phyloP scores from a whole-genome alignment of 2,888 invertebrate species.

The Chaetogeoica ovagalla region DNA sequence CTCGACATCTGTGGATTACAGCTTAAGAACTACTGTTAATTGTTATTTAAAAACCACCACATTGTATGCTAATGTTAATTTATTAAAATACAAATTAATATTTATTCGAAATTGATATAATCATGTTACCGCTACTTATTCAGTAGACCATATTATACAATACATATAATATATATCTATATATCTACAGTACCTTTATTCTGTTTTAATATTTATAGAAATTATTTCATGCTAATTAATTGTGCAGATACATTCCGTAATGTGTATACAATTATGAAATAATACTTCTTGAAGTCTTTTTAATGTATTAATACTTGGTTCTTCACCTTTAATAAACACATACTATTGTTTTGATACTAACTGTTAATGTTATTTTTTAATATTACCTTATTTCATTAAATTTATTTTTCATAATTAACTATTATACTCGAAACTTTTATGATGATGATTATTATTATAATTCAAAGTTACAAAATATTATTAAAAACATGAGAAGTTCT shows the following conservation, averaged over 20 bases:
- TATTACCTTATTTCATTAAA: not conserved
- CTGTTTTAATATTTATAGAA: not conserved
- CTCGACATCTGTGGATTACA: too few relatives aligned
- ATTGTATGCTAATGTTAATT: too few relatives aligned
- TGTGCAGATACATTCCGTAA: not conserved
- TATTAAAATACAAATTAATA: too few relatives aligned
- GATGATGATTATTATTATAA: not conserved
- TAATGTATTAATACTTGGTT: not conserved
- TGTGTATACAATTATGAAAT: not conserved
- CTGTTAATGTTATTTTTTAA: not conserved
- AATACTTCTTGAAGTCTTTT: slow-evolving; percentile 15
- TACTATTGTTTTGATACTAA: not conserved
- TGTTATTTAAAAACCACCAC: too few relatives aligned
- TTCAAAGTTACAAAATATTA: not conserved
- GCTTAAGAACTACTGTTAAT: too few relatives aligned
- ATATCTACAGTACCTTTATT: not conserved
- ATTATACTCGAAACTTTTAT: too few relatives aligned
- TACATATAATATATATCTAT: not conserved
- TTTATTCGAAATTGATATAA: too few relatives aligned
- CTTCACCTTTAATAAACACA: not conserved
- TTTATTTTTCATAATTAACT: not conserved
- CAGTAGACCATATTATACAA: too few relatives aligned
- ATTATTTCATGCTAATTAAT: slow-evolving; percentile 3
- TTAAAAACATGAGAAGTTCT: not conserved
- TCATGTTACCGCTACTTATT: too few relatives aligned